Evolutionary conservation across 2,113 vertebrate species (phyloP).

Genomic region (Heliornis fulica): DNA sequence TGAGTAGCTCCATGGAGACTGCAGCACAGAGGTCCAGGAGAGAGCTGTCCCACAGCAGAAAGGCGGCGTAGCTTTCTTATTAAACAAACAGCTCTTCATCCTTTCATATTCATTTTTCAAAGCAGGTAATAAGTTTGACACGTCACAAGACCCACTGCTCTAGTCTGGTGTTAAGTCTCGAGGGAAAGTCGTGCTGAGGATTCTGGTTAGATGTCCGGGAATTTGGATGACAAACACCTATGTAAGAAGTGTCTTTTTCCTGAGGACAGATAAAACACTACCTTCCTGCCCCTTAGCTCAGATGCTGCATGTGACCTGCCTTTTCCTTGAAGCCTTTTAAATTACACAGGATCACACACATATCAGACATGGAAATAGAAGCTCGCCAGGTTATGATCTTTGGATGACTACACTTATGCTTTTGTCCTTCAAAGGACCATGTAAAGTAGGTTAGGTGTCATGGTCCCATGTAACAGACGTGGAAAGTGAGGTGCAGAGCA

Average conservation of each 20-base stretch:
- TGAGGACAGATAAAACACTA: background rate
- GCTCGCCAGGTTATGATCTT: background rate
- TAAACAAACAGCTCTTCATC: background rate
- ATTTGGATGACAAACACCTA: background rate
- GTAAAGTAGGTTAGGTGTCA: background rate
- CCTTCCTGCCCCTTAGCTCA: background rate
- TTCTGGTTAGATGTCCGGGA: background rate
- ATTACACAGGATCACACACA: background rate
- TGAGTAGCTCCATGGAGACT: background rate
- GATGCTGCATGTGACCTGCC: background rate
- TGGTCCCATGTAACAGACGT: background rate
- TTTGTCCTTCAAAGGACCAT: background rate
- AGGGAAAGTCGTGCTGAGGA: background rate
- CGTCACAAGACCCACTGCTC: background rate
- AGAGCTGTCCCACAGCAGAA: background rate
- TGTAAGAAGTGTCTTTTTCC: background rate
- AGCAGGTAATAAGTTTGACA: background rate
- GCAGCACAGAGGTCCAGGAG: background rate
- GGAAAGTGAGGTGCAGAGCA: background rate
- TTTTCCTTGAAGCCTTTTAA: background rate
- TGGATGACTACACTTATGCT: background rate
- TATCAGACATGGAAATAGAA: background rate
- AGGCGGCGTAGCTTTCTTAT: background rate
- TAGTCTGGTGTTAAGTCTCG: background rate
- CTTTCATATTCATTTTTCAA: background rate